Evolutionary conservation across 2,797 vertebrate genomes (phyloP).

Genomic region (Tinamus major): DNA sequence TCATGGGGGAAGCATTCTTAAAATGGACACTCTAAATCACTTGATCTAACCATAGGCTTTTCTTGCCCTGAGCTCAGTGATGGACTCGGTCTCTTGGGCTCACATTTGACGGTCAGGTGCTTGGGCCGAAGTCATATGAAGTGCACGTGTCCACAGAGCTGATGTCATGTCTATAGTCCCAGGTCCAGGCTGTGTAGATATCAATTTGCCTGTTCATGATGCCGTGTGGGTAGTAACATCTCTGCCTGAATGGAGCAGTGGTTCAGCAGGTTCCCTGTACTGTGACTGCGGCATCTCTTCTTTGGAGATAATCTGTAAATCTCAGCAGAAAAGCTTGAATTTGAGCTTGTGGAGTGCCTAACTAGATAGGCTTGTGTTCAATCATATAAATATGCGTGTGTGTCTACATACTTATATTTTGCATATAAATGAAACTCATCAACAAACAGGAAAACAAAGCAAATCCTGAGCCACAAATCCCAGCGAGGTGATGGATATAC

Average conservation of each 20-base stretch:
- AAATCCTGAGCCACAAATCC: neutral
- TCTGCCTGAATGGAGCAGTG: fast-evolving
- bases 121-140: neutral
- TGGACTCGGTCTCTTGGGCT: neutral
- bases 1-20: neutral
- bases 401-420: neutral
- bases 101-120: neutral
- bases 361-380: neutral
- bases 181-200: fast-evolving
- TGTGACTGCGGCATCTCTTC: fast-evolving
- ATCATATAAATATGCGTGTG: neutral
- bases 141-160: neutral
- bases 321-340: neutral
- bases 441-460: neutral
- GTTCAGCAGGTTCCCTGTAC: neutral
- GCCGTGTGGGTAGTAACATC: neutral
- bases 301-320: neutral
- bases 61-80: neutral
- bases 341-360: neutral
- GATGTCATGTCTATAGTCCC: neutral
- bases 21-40: neutral
- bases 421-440: neutral
- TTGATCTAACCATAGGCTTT: neutral
- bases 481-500: neutral
- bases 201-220: neutral